Evolutionary conservation across 2,888 invertebrate genomes (phyloP).

Genomic region (Leptopterna dolabrata): DNA sequence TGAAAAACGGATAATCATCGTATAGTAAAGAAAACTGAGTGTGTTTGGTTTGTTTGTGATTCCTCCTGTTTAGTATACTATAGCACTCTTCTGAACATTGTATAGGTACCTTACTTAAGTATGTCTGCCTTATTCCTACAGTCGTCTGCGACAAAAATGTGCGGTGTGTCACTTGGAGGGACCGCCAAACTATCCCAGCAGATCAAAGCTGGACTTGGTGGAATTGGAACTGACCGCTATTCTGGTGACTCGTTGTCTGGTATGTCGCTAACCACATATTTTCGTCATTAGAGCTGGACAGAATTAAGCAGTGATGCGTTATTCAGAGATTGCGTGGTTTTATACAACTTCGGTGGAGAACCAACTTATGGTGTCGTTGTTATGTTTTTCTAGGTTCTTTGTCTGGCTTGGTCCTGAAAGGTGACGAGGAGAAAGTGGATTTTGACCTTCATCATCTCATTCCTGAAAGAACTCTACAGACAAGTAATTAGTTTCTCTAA

Average conservation of each 20-base stretch:
- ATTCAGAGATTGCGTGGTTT: too few species aligned
- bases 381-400: slow-evolving; percentile 30
- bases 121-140: too few species aligned
- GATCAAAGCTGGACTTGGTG: slow-evolving; percentile 64
- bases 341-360: too few species aligned
- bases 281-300: not conserved
- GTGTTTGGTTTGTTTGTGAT: too few species aligned
- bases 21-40: too few species aligned
- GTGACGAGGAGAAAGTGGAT: slow-evolving; percentile 62
- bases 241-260: slow-evolving; percentile 66
- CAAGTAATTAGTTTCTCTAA: slow-evolving; percentile 65
- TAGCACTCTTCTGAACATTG: too few species aligned
- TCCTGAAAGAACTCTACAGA: slow-evolving; percentile 66
- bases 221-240: slow-evolving; percentile 15
- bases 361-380: too few species aligned
- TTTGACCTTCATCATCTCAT: slow-evolving; percentile 68
- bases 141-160: slow-evolving; percentile 61
- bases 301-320: too few species aligned
- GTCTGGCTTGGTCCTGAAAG: slow-evolving; percentile 26
- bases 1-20: too few species aligned
- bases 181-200: slow-evolving; percentile 65
- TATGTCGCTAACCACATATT: slow-evolving; percentile 56
- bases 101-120: too few species aligned
- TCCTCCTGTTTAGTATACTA: too few species aligned
- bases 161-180: slow-evolving; percentile 60